These are phyloP conservation scores for Glaucopsyche alexis DNA, from an alignment of 2,888 invertebrate species.

Conservation along the genomic window DNA sequence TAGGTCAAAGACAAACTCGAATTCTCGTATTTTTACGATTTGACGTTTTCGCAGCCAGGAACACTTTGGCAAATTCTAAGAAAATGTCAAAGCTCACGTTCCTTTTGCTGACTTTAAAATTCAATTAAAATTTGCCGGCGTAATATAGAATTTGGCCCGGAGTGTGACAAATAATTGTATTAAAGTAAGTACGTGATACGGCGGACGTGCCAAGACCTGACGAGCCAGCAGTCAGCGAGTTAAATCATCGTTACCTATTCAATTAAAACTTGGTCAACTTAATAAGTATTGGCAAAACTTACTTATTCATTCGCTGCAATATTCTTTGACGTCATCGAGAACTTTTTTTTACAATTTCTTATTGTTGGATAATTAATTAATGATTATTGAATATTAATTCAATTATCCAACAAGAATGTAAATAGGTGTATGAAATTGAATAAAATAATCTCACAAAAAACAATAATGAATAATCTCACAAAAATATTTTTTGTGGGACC, in stretches of 20 bases:
- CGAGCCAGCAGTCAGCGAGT: neutral
- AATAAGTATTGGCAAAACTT: neutral
- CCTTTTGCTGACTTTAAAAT: conserved; percentile 1
- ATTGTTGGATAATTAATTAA: too few relatives aligned
- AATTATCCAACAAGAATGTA: too few relatives aligned
- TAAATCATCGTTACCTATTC: neutral
- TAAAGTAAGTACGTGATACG: conserved; percentile 59
- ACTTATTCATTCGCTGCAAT: too few relatives aligned
- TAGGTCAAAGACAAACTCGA: neutral
- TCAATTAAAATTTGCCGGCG: conserved; percentile 26
- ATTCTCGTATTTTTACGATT: neutral
- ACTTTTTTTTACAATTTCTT: too few relatives aligned
- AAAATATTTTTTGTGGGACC: too few relatives aligned
- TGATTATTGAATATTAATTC: too few relatives aligned
- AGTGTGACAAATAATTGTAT: conserved; percentile 60
- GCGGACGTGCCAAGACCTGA: conserved; percentile 54
- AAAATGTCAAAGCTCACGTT: neutral
- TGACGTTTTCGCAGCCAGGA: neutral
- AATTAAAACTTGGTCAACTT: conserved; percentile 1
- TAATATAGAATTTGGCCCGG: conserved; percentile 23
- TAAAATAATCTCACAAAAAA: too few relatives aligned
- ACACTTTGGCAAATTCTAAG: neutral
- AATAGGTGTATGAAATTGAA: too few relatives aligned
- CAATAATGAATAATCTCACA: too few relatives aligned
- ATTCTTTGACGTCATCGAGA: too few relatives aligned